phyloP scores from a whole-genome alignment of 2,888 invertebrate genomes.

The Torymus aiolomorphi region DNA sequence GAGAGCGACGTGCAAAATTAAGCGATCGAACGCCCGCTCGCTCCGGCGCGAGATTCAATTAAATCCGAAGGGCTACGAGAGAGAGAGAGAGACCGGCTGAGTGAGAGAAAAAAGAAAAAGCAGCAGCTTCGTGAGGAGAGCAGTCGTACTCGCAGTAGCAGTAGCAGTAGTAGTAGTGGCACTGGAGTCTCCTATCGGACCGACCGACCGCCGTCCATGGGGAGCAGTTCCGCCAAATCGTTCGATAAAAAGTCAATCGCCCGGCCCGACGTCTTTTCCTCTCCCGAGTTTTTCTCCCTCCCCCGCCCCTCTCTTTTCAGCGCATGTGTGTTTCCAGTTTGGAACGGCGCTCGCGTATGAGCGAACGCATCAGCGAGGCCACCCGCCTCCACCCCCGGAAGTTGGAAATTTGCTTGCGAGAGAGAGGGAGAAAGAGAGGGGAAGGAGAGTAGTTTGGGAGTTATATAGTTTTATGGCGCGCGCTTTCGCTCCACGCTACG shows the following conservation, averaged over 20 bases:
- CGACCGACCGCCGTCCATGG: slow-evolving; percentile 58
- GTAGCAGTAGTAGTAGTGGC: too few species aligned
- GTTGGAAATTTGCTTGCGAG: too few species aligned
- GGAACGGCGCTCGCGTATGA: slow-evolving; percentile 25
- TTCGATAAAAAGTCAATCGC: slow-evolving; percentile 70
- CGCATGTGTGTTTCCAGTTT: slow-evolving; percentile 6
- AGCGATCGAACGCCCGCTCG: slow-evolving; percentile 44
- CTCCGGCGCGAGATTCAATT: slow-evolving; percentile 65
- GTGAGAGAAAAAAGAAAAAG: slow-evolving; percentile 21
- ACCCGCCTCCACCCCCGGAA: too few species aligned
- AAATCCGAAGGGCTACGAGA: slow-evolving; percentile 62
- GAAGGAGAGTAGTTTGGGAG: too few species aligned
- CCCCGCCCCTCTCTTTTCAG: not conserved
- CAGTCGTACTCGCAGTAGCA: too few species aligned
- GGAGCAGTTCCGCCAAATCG: slow-evolving; percentile 72
- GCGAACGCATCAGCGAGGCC: too few species aligned
- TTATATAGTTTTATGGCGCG: too few species aligned
- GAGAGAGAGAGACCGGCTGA: slow-evolving; percentile 12
- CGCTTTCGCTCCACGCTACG: too few species aligned
- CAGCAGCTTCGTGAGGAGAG: slow-evolving; percentile 8
- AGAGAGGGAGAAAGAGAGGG: too few species aligned
- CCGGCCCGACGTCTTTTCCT: slow-evolving; percentile 58
- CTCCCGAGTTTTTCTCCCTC: not conserved
- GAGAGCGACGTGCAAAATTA: slow-evolving; percentile 59
- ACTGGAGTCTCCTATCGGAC: too few species aligned